Base-by-base conservation (phyloP, 2,888 invertebrate genomes). In the Thera britannica region DNA sequence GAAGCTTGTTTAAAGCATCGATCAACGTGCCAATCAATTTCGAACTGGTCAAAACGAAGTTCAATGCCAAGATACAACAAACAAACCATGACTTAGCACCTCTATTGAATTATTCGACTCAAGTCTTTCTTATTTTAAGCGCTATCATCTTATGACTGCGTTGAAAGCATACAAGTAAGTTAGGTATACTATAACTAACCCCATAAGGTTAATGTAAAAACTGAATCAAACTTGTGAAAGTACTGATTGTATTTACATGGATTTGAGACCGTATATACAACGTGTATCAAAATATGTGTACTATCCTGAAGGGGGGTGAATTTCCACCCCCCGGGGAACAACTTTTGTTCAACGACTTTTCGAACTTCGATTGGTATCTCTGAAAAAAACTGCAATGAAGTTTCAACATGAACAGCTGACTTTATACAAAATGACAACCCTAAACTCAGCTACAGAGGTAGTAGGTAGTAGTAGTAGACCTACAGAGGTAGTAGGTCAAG, bases 41-140 rank as follows among this genome's bases (percentile, higher is more conserved):
- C 55, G 66, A 44, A 52, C 62, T 65, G 68, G 72, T 76, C 79
- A 77, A 62, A 74, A 71, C 72, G 77, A 85, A 86, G 88, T 89
- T 90, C 89, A 90, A 83, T 88, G 87, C 78, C 85, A 81, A 76
- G 75, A 77, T 77, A 77, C 79, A 76, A 77, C 79, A 81, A 77
- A 77, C 75, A 81, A 78, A 83, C 78, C 78, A 86, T 89, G 89
- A 89, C 85, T 80, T 67, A 71, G 79, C 82, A 78, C 48, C 58
- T 74, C 65, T 66, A 64, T 71, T 79, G 72, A 73, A 64, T 69
- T 23, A 49, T 51, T 56, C 44, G 69, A 78, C 76, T 80, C 77
- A 71, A 65, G 58, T 76, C 80, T 82, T 83, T 70, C 64, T 67
- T 65, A 59, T 64, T 68, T 73, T 52, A 52, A 84, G 85, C 82